Evolutionary conservation across 2,888 invertebrate species (phyloP), one percentile per base, ranked within the genome.

Genomic region (Drosophila cyrtoloma): DNA sequence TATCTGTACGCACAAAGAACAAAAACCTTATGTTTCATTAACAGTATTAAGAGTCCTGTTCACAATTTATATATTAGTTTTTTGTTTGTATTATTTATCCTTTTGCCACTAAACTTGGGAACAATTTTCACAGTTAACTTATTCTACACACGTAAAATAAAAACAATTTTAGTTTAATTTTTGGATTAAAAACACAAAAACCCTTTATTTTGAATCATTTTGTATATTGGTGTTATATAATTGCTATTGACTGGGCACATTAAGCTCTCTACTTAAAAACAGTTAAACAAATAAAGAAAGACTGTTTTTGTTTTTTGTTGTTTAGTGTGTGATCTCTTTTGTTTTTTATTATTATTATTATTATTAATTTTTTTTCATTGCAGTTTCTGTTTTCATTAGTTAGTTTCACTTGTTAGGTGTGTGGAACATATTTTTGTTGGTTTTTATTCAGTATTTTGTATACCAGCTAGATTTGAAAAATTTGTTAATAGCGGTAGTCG

Each of bases 241-340:
- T 81, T 82, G 86, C 86, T 86, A 86, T 86, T 86, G 84, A 89
- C 87, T 84, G 89, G 87, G 87, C 89, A 86, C 85, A 84, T 89
- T 86, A 86, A 86, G 86, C 86, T 86, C 86, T 80, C 89, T 86
- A 86, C 86, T 89, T 89, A 79, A 84, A 84, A 86, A 77, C 79
- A 75, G 65, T 50, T 78, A 69, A 86, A 79, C 81, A 76, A 73
- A 72, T 64, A 52, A 71, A 53, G 68, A 67, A 74, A 58, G 63
- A 39, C 67, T 66, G 35, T 57, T 60, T 53, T 44, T 75, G 79
- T 75, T 66, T 79, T 84, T 73, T 66, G 75, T 56, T 60, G 51
- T 68, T 51, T 62, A 52, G 12, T 22, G 30, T 58, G 28, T 57
- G 39, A 12, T 47, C 33, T 53, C 30, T 60, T 63, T 6, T 26